Percentiles rank a stretch among this genome's conserved stretches.
These are phyloP conservation scores for Austrofundulus limnaeus DNA, from an alignment of 2,113 vertebrate genomes.

Conservation along the genomic window DNA sequence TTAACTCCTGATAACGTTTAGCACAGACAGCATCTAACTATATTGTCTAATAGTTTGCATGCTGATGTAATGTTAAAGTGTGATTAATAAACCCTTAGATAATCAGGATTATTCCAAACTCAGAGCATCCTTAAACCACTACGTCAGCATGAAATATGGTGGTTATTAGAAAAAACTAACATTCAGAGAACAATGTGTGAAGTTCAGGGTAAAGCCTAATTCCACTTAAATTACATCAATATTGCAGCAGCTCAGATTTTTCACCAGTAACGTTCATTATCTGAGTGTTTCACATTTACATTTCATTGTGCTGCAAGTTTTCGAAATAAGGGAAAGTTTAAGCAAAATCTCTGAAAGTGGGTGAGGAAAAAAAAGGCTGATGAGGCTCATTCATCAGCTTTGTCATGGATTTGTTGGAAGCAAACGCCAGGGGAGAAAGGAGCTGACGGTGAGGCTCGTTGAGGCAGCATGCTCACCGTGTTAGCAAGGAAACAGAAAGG, in stretches of 20 bases:
- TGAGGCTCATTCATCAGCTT: constrained; percentile 65
- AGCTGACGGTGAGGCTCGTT: constrained; percentile 58
- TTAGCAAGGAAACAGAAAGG: constrained; percentile 37
- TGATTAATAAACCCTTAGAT: background rate
- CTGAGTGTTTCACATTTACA: constrained; percentile 17
- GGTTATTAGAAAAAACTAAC: background rate
- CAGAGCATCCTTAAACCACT: background rate
- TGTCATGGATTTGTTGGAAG: constrained; percentile 62
- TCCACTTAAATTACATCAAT: background rate
- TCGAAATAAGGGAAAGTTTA: constrained; percentile 21
- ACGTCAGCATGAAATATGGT: background rate
- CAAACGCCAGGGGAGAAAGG: constrained; percentile 57
- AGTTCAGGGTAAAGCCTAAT: background rate
- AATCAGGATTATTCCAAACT: background rate
- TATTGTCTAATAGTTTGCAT: no score
- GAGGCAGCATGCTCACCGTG: constrained; percentile 45
- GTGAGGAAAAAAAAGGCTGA: constrained; percentile 62
- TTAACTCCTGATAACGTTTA: no score
- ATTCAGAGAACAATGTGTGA: background rate
- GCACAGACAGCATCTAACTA: no score
- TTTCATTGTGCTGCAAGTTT: constrained; percentile 15
- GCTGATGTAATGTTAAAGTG: no score
- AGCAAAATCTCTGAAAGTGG: constrained; percentile 38
- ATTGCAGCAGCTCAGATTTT: background rate
- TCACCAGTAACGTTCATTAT: constrained; percentile 3